Evolutionary conservation across 2,888 invertebrate species (phyloP), one percentile per base, ranked within the genome.

Genomic region (Axea sp.): DNA sequence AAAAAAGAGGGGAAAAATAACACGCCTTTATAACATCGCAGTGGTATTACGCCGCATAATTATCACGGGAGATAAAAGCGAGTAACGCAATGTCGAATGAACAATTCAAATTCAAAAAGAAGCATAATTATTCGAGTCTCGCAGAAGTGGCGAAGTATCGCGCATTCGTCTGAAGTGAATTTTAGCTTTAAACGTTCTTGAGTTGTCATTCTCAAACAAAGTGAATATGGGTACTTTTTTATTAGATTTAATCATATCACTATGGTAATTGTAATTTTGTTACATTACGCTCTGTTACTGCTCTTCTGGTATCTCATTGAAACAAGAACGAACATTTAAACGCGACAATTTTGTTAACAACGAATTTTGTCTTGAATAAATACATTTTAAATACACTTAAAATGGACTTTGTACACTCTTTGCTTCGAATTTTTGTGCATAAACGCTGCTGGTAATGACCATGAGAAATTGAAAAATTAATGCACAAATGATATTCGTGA

Each of bases 81-180:
- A 43, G 45, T 28, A 62, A 37, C 37, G 26, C 31, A 53, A 43
- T 47, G 53, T 45, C 30, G 55, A 59, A 59, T 55, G 35, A 62
- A 71, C 71, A 71, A 71, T 71, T 59, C 55, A 62, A 62, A 71
- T 71, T 62, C 49, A 55, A 22, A 47, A 71, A 60, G 55, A 62
- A 47, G 60, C 45, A 71, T 60, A 71, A 71, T 71, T 71, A 62
- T 45, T 8, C 49, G 15, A 45, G 47, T 39, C 33, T 31, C 49
- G n/a, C 47, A 62, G 31, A 71, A 71, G 71, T 71, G 39, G 26
- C 60, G 60, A 60, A 69, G 45, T 60, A 69, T 60, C 55, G 60
- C 35, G 30, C 31, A 59, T 69, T 51, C 45, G 41, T 51, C 28
- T 31, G 33, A 49, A 60, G 24, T 30, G 30, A 37, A 71, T 64